Evolutionary conservation across 2,797 vertebrate species (phyloP), one percentile per base, ranked within the genome.

Genomic region (Brachymystax lenok): DNA sequence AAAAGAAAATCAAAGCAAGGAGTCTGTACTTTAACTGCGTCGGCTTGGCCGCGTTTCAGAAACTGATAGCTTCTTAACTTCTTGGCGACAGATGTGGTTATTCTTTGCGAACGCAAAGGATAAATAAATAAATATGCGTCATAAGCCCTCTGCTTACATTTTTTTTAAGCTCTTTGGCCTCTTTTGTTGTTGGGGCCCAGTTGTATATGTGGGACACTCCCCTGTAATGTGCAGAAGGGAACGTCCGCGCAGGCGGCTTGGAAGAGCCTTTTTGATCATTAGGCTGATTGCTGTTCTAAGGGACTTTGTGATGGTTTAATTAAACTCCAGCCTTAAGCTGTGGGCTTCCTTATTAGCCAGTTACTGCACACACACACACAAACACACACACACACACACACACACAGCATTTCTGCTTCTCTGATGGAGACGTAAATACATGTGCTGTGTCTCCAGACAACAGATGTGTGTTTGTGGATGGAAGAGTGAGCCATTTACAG

Each of bases 11-110:
- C 75, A 68, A 40, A 56, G 80, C 74, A 85, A 80, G 76, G 74
- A 83, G 80, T 73, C 80, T 61, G 80, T 74, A 63, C 77, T 93
- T 87, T 84, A 88, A 91, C 86, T 86, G 76, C 84, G 87, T 84
- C 82, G 78, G 83, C 81, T 93, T 93, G 90, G 87, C 89, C 80
- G 77, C 74, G 83, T 88, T 92, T 94, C 87, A 92, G 67, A 88
- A 40, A 90, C 85, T 86, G 89, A 91, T 90, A 90, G 88, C 90
- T 89, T 88, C 89, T 91, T 86, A 88, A 87, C 80, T 89, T 91
- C 82, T 90, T 91, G 91, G 82, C 82, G 52, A 82, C 74, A 76
- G 79, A 88, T 90, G 88, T 83, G 83, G 75, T 89, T 93, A 92
- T 89, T 82, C 86, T 82, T 73, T 54, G 50, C 21, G 16, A 56